Conservation (phyloP, 2,797 vertebrate genomes). For the Streptopelia turtur region DNA sequence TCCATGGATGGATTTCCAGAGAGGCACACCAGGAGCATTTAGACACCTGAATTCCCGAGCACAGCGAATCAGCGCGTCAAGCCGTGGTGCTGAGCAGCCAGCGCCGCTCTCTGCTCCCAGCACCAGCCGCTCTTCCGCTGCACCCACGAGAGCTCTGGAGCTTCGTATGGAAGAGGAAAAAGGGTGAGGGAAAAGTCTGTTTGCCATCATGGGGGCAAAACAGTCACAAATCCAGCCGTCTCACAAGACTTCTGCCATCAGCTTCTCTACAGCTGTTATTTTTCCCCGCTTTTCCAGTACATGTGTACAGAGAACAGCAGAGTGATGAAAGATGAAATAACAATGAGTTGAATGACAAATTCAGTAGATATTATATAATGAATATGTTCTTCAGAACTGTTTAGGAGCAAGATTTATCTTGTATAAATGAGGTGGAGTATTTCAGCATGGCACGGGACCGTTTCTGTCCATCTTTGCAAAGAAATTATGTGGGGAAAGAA, state of each 20-base stretch:
- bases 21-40: neutral
- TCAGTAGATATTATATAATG: neutral
- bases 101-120: neutral
- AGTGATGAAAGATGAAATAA: neutral
- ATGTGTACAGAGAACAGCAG: neutral
- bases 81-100: neutral
- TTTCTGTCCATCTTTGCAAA: constrained; percentile 18
- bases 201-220: neutral
- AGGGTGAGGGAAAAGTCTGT: neutral
- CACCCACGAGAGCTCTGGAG: neutral
- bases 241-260: neutral
- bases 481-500: neutral
- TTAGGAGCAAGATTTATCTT: constrained; percentile 12
- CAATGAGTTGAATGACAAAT: neutral
- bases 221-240: neutral
- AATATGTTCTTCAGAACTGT: neutral
- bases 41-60: neutral
- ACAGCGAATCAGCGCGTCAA: neutral
- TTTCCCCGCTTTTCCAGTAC: neutral
- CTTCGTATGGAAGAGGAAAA: neutral
- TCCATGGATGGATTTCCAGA: neutral
- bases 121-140: neutral
- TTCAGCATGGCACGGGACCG: neutral
- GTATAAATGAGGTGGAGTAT: neutral
- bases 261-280: neutral